Percentiles rank a stretch among this genome's conserved stretches.
These are phyloP conservation scores for Adelges cooleyi DNA, from an alignment of 1,140 invertebrate species.

Conservation along the genomic window DNA sequence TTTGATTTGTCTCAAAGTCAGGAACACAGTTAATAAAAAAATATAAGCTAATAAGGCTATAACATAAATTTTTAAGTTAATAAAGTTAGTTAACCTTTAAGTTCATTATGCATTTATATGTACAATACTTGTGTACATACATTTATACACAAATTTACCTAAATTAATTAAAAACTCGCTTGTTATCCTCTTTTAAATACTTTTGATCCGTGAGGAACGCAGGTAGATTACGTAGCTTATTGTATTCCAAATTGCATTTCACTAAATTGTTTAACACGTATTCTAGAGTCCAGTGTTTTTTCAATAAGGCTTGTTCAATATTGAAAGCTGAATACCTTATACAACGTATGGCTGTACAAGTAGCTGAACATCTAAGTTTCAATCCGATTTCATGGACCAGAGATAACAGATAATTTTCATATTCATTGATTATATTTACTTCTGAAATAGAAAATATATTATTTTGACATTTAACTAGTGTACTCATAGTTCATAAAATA, in stretches of 20 bases:
- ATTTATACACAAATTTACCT: too few relatives aligned
- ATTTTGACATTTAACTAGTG: too few relatives aligned
- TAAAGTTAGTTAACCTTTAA: too few relatives aligned
- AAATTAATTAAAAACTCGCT: too few relatives aligned
- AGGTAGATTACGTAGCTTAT: background rate
- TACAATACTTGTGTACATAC: too few relatives aligned
- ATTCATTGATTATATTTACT: constrained; percentile 73
- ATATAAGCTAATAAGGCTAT: too few relatives aligned
- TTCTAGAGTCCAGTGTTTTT: constrained; percentile 69
- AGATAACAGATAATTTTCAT: constrained; percentile 56
- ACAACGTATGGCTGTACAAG: constrained; percentile 65
- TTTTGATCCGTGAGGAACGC: constrained; percentile 2
- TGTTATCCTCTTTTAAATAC: constrained; percentile 3
- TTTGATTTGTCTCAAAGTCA: too few relatives aligned
- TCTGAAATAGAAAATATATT: constrained; percentile 47
- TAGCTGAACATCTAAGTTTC: constrained; percentile 62
- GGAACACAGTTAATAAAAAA: too few relatives aligned
- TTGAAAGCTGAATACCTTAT: constrained; percentile 71
- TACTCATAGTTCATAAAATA: too few relatives aligned
- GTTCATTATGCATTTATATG: too few relatives aligned
- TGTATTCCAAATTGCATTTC: constrained; percentile 36
- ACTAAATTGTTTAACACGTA: constrained; percentile 62
- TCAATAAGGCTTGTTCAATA: constrained; percentile 59
- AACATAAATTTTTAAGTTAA: too few relatives aligned
- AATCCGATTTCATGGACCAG: constrained; percentile 70